Base-by-base conservation (phyloP, 2,797 vertebrate species). In the Cichlasoma orientale region DNA sequence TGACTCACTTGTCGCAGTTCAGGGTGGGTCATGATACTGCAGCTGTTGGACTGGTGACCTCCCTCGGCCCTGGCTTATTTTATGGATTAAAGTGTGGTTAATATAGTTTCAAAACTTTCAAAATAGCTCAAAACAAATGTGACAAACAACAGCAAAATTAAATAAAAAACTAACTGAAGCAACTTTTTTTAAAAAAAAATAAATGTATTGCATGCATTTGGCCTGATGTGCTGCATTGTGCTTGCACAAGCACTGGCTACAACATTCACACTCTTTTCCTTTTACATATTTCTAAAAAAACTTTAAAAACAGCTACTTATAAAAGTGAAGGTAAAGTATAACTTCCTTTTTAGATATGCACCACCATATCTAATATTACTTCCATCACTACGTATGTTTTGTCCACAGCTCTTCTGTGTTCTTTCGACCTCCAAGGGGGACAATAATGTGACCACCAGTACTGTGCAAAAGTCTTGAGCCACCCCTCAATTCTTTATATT, bases 121-220 rank as follows among this genome's bases (percentile, higher is more conserved):
- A 50, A 68, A 50, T 68, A 44, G 18, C 63, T 68, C 25, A 50
- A 8, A 68, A 23, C 41, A 2, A n/a, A 16, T 66, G 61, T 47
- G 16, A 66, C 16, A 47, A 47, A 27, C 38, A 12, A 14, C 38
- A 11, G 11, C 44, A 1, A 25, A 66, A 47, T 18, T 2, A 18
- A 4, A 27, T 18, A 66, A 25, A 63, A 44, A 44, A 44, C 21
- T 11, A 18, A 44, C 0, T 44, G 41, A 18, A 52, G 19, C 7
- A 7, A 19, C 18, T 19, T 21, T 12, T 4, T 33, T 33, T 7
- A 7, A 2, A 31, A 0, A 2, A 7, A 2, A 31, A 0, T 4
- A 44, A 5, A 4, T 63, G 23, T 0, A 13, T 25, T 13, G 14
- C 11, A 25, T 47, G 18, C 23, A 1, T 47, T 68, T 50, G 27